Evolutionary conservation across 2,113 vertebrate species (phyloP).

Genomic region (Naja naja): DNA sequence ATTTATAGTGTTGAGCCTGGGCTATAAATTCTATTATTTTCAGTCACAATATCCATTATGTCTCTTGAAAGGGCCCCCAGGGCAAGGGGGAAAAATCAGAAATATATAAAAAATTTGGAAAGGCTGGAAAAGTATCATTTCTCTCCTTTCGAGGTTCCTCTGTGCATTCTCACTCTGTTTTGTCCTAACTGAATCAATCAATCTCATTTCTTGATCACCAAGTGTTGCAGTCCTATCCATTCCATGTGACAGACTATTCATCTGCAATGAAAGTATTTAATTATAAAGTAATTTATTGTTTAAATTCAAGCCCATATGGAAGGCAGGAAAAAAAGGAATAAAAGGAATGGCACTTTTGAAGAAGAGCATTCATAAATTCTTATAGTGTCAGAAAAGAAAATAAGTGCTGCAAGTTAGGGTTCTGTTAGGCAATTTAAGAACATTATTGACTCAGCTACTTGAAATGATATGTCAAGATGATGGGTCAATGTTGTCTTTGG

Average conservation of each 20-base stretch:
- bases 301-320: slow-evolving; percentile 11
- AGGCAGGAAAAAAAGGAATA: background rate
- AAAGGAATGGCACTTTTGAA: background rate
- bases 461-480: background rate
- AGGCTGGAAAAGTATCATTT: slow-evolving; percentile 11
- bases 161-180: background rate
- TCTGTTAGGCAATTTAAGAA: background rate
- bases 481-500: background rate
- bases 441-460: background rate
- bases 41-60: slow-evolving; percentile 67
- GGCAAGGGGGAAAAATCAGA: slow-evolving; percentile 57
- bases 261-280: slow-evolving; percentile 13
- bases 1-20: slow-evolving; percentile 68
- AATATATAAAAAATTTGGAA: slow-evolving; percentile 40
- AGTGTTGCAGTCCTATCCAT: slow-evolving; percentile 3
- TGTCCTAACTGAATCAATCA: background rate
- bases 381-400: slow-evolving; percentile 9
- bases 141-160: background rate
- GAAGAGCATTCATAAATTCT: slow-evolving; percentile 6
- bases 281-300: slow-evolving; percentile 14
- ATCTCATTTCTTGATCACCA: slow-evolving; percentile 13
- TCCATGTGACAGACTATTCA: background rate
- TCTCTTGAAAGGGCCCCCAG: slow-evolving; percentile 57
- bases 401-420: background rate
- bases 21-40: slow-evolving; percentile 73